A percentile compares a stretch with the other conserved stretches of the same genome.
These are phyloP conservation scores for Eufriesea mexicana DNA, from an alignment of 1,140 invertebrate species.

Conservation along the genomic window DNA sequence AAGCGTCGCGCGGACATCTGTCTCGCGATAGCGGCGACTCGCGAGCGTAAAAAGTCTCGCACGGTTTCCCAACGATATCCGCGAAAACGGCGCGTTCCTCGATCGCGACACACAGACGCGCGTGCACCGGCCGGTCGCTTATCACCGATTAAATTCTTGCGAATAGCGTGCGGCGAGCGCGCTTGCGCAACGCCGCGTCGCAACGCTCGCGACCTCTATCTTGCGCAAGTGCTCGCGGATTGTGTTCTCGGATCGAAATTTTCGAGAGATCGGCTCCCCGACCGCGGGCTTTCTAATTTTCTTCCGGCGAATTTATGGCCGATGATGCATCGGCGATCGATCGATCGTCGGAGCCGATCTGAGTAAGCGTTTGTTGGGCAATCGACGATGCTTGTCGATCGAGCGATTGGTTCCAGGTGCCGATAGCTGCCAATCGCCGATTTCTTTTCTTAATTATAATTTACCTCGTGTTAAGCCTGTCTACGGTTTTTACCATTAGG, in stretches of 20 bases:
- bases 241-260: constrained; percentile 28
- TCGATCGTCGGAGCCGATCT: too few relatives aligned
- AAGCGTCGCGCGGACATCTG: constrained; percentile 25
- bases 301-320: neutral
- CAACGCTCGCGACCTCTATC: constrained; percentile 55
- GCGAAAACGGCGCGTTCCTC: constrained; percentile 40
- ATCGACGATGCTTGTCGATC: too few relatives aligned
- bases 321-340: neutral
- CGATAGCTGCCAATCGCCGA: too few relatives aligned
- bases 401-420: too few relatives aligned
- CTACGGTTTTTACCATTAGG: too few relatives aligned
- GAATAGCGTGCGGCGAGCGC: constrained; percentile 32
- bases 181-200: constrained; percentile 53
- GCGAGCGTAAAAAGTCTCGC: neutral
- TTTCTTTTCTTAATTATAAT: too few relatives aligned
- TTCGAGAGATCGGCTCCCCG: neutral
- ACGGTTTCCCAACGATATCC: constrained; percentile 47
- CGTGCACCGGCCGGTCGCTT: constrained; percentile 16
- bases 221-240: constrained; percentile 52
- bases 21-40: neutral
- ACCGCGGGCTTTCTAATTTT: neutral
- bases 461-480: too few relatives aligned
- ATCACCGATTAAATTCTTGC: constrained; percentile 62
- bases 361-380: too few relatives aligned
- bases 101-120: constrained; percentile 37